Conservation (phyloP, 23 tunicate species). For the Clavelina lepadiformis region DNA sequence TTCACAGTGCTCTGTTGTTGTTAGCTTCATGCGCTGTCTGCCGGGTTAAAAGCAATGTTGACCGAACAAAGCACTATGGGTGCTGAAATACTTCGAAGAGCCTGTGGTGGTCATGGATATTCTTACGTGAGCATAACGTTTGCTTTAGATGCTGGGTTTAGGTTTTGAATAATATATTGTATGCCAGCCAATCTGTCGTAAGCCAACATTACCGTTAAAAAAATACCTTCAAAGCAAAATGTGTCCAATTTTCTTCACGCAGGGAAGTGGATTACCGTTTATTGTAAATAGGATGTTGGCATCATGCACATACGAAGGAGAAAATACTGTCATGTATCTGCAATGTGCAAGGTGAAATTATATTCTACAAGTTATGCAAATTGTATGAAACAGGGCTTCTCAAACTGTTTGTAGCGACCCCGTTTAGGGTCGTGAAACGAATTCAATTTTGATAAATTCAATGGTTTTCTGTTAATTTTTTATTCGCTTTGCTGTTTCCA, state of each 20-base stretch:
- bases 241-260: slow-evolving; percentile 25
- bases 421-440: too few species aligned
- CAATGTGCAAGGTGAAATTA: slow-evolving; percentile 93
- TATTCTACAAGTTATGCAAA: too few species aligned
- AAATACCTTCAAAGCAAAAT: too few species aligned
- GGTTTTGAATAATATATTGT: too few species aligned
- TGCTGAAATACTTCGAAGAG: slow-evolving; percentile 54
- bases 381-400: too few species aligned
- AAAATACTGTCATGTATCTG: slow-evolving; percentile 76
- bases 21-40: slow-evolving; percentile 60
- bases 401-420: too few species aligned
- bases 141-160: too few species aligned
- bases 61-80: slow-evolving; percentile 49
- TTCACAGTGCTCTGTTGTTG: not conserved
- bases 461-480: too few species aligned
- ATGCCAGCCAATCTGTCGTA: too few species aligned
- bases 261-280: slow-evolving; percentile 77
- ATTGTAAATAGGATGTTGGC: slow-evolving; percentile 24
- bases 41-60: slow-evolving; percentile 66
- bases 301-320: slow-evolving; percentile 90
- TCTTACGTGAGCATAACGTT: slow-evolving; percentile 60
- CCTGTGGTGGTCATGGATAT: slow-evolving; percentile 95
- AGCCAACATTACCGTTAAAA: too few species aligned
- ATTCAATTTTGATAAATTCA: too few species aligned
- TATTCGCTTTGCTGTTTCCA: too few species aligned